Percentiles rank a stretch among this genome's conserved stretches.
Conservation (phyloP, 2,797 vertebrate species). For the Stomatorhinus walkeri region DNA sequence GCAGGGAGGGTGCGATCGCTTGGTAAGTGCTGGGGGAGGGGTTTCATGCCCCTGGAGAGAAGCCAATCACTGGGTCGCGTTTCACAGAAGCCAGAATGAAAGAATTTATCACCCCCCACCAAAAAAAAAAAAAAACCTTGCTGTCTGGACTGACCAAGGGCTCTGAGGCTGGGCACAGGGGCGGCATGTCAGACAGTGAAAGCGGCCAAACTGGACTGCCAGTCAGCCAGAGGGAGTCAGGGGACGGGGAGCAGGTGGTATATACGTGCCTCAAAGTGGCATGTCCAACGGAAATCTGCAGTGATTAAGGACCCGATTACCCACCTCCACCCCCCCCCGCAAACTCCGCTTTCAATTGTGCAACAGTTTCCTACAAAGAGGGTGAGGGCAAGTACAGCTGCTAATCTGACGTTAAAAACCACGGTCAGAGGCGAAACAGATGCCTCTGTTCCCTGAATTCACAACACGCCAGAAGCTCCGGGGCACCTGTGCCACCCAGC, state of each 20-base stretch:
- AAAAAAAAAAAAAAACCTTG: not conserved
- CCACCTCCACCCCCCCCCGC: not conserved
- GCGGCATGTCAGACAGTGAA: not conserved
- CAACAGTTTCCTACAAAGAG: not conserved
- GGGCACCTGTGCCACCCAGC: not conserved
- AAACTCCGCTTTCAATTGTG: not conserved
- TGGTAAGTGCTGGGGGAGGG: not conserved
- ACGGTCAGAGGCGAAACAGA: not conserved
- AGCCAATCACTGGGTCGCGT: not conserved
- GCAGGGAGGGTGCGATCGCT: not conserved
- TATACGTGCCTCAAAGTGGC: not conserved
- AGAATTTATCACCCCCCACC: not conserved
- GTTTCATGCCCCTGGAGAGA: not conserved
- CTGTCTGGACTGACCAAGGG: not conserved
- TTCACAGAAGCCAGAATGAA: not conserved
- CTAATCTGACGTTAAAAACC: not conserved
- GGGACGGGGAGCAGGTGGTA: not conserved
- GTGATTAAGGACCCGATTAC: not conserved
- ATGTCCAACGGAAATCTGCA: not conserved
- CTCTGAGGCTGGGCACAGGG: too few species aligned
- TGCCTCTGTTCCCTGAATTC: not conserved
- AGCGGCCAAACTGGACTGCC: not conserved
- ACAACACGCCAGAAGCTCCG: not conserved
- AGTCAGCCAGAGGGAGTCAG: constrained; percentile 18
- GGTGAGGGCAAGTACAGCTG: not conserved